Percentiles rank a stretch among this genome's conserved stretches.
These are phyloP conservation scores for Macrotus californicus DNA, from an alignment of 2,113 vertebrate genomes.

Conservation along the genomic window DNA sequence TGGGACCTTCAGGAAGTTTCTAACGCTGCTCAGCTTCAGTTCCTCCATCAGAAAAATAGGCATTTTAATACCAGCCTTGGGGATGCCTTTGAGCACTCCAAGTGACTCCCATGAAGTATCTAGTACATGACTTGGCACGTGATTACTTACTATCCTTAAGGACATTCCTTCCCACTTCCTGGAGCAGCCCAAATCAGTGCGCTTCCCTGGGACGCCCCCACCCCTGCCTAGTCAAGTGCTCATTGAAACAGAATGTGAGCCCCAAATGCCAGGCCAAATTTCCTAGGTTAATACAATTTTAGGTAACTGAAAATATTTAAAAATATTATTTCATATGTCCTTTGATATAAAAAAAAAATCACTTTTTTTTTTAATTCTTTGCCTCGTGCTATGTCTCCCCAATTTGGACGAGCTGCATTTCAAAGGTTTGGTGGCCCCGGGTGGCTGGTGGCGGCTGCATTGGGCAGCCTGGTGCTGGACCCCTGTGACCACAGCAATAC, in stretches of 20 bases:
- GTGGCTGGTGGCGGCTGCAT: fast-evolving
- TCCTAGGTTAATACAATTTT: background rate
- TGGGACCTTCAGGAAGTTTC: background rate
- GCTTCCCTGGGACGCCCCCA: background rate
- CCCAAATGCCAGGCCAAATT: background rate
- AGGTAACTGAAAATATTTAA: background rate
- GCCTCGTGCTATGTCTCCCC: background rate
- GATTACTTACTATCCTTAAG: too few species aligned
- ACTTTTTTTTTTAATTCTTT: background rate
- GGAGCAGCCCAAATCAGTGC: background rate
- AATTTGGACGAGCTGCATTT: background rate
- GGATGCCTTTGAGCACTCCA: background rate
- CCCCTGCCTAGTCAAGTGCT: too few species aligned
- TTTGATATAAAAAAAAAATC: background rate
- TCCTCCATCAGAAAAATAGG: background rate
- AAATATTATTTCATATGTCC: background rate
- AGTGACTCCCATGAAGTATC: background rate
- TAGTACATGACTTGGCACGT: too few species aligned
- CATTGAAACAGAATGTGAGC: background rate
- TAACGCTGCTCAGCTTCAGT: background rate
- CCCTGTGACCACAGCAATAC: background rate
- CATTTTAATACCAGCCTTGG: background rate
- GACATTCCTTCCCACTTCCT: background rate
- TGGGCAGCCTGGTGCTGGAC: background rate
- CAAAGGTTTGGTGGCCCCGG: background rate